Percentiles rank a stretch among this genome's conserved stretches.
These are phyloP conservation scores for Poecilia latipinna DNA, from an alignment of 2,113 vertebrate species.

Conservation along the genomic window DNA sequence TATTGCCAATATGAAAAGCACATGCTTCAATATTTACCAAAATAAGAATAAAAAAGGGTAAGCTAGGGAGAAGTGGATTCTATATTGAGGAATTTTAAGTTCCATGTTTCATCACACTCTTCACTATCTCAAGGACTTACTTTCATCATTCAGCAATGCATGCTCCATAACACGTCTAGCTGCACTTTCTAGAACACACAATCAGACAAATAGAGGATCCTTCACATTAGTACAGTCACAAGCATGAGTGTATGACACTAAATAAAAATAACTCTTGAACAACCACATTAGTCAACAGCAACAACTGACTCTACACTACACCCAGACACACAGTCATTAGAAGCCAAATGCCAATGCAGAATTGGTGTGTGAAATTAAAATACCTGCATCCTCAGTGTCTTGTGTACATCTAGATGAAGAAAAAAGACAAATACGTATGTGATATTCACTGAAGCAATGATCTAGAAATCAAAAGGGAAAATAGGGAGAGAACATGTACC, in stretches of 20 bases:
- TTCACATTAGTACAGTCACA: constrained; percentile 43
- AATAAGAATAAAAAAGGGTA: constrained; percentile 5
- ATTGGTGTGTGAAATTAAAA: constrained; percentile 17
- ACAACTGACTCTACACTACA: constrained; percentile 35
- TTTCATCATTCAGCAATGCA: constrained; percentile 95
- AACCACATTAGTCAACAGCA: constrained; percentile 3
- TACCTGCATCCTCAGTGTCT: constrained; percentile 71
- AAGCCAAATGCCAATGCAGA: constrained; percentile 43
- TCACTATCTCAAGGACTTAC: constrained; percentile 82
- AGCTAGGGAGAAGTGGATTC: not conserved
- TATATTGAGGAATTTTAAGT: not conserved
- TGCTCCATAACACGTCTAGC: constrained; percentile 90
- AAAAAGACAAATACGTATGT: constrained; percentile 5
- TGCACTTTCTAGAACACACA: constrained; percentile 80
- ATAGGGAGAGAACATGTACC: constrained; percentile 65
- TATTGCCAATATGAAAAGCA: not conserved
- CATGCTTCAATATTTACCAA: constrained; percentile 6
- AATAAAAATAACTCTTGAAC: not conserved
- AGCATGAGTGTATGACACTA: constrained; percentile 15
- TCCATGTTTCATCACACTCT: constrained; percentile 2
- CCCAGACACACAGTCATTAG: not conserved
- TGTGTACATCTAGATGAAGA: constrained; percentile 60
- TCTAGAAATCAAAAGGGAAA: not conserved
- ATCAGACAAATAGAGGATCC: constrained; percentile 39
- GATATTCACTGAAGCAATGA: not conserved